Conservation (phyloP, 2,888 invertebrate genomes). For the Rhogogaster chlorosoma region DNA sequence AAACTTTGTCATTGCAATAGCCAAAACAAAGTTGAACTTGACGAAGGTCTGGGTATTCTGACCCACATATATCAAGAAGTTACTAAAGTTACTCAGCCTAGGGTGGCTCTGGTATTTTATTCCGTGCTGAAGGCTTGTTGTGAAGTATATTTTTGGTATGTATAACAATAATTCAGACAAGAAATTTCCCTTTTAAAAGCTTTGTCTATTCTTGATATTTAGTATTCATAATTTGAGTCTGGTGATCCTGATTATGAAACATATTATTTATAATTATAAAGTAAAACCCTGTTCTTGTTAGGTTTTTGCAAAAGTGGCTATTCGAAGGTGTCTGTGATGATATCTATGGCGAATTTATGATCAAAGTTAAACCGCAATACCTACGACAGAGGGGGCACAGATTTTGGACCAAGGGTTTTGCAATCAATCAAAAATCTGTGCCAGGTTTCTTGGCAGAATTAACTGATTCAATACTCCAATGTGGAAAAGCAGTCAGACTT, state of each 20-base stretch:
- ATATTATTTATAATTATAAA: not conserved
- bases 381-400: conserved; percentile 82
- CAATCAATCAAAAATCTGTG: conserved; percentile 78
- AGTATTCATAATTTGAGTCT: not conserved
- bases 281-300: conserved; percentile 69
- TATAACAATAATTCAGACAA: conserved; percentile 48
- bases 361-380: conserved; percentile 85
- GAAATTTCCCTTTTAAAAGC: not conserved
- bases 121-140: conserved; percentile 81
- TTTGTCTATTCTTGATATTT: not conserved
- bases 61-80: conserved; percentile 84
- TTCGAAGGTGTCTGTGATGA: conserved; percentile 92
- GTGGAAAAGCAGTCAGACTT: conserved; percentile 87
- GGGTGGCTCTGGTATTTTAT: conserved; percentile 81
- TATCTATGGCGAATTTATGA: conserved; percentile 91
- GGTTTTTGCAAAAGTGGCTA: conserved; percentile 90
- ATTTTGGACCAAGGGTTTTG: conserved; percentile 85
- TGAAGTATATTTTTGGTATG: conserved; percentile 82
- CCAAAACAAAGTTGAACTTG: conserved; percentile 60
- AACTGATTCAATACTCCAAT: conserved; percentile 84
- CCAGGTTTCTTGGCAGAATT: conserved; percentile 85
- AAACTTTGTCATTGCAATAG: conserved; percentile 69
- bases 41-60: conserved; percentile 82
- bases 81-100: conserved; percentile 80
- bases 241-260: not conserved